Conservation (phyloP, 2,888 invertebrate species). For the Venusia cambrica region DNA sequence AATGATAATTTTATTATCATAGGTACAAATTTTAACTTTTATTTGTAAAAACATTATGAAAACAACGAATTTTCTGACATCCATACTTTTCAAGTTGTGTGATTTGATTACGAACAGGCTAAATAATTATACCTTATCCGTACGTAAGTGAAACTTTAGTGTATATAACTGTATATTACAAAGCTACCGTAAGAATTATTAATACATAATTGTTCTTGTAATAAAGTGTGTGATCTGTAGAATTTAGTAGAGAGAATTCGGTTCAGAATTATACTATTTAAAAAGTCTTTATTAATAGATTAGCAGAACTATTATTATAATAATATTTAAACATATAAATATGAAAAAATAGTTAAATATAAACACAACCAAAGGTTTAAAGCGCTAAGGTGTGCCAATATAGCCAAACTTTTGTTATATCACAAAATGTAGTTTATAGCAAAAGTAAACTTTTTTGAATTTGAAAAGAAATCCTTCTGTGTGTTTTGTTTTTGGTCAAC, state of each 20-base stretch:
- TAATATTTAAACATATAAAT: no score
- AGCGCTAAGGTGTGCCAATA: no score
- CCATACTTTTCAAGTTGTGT: conserved; percentile 3
- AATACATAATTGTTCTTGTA: conserved; percentile 58
- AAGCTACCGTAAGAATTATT: conserved; percentile 38
- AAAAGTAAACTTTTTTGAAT: no score
- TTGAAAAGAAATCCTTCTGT: no score
- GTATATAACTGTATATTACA: conserved; percentile 50
- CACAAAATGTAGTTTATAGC: no score
- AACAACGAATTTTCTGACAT: conserved; percentile 17
- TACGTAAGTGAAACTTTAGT: conserved; percentile 27
- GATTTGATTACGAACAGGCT: conserved; percentile 9
- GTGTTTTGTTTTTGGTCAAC: no score
- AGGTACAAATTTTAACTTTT: no score
- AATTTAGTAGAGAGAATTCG: conserved; percentile 49
- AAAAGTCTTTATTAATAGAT: conserved; percentile 12
- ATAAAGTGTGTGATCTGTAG: conserved; percentile 66
- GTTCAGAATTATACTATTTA: conserved; percentile 34
- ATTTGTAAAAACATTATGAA: no score
- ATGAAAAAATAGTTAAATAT: no score
- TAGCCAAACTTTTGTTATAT: no score
- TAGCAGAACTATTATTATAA: conserved; percentile 6
- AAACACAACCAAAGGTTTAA: no score
- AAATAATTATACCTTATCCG: conserved; percentile 4
- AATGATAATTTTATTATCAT: neutral